Base-by-base conservation (phyloP, 1,140 invertebrate genomes). In the Cydia fagiglandana region DNA sequence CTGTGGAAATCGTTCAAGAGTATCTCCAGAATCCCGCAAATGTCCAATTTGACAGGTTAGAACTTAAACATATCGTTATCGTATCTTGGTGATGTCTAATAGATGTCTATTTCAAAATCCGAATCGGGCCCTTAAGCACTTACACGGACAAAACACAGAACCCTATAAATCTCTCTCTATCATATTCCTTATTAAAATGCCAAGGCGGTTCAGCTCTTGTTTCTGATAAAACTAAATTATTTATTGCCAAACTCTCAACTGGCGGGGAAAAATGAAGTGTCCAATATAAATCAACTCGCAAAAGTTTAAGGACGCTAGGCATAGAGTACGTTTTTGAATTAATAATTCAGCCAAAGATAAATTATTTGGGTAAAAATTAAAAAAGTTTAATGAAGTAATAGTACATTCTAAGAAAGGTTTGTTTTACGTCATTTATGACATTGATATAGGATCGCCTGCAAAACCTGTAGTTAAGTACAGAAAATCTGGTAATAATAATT, bases 151-250 rank as follows among this genome's bases (percentile, higher is more conserved):
- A 15, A 50, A 50, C 1, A 50, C 15, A 50, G 47, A 24, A 50
- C 53, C 53, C 15, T 17, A 56, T 56, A 56, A 56, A 56, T 56
- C 53, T 56, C 15, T 53, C 53, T 2, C 2, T 56, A 9, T 20
- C 15, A 17, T 56, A 56, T 56, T 56, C 53, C 5, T 56, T 56
- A 56, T 56, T 56, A 56, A 56, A 56, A 56, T 17, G n/a, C 53
- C 53, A 56, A 56, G n/a, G 47, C 15, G 20, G 53, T 20, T 56
- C 53, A 17, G 53, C 53, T 56, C 53, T 56, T 56, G 53, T 56
- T 56, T 56, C 53, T 17, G 53, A 56, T 56, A 56, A 56, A 20
- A 56, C 53, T 17, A 56, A 56, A 56, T 56, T 56, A 56, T 56
- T 56, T 56, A 56, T 56, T 7, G 53, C 53, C 53, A n/a, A 56